Percentiles rank a stretch among this genome's conserved stretches.
phyloP scores from a whole-genome alignment of 64 coral and sea anemone genomes.

The Trachythela sp. region DNA sequence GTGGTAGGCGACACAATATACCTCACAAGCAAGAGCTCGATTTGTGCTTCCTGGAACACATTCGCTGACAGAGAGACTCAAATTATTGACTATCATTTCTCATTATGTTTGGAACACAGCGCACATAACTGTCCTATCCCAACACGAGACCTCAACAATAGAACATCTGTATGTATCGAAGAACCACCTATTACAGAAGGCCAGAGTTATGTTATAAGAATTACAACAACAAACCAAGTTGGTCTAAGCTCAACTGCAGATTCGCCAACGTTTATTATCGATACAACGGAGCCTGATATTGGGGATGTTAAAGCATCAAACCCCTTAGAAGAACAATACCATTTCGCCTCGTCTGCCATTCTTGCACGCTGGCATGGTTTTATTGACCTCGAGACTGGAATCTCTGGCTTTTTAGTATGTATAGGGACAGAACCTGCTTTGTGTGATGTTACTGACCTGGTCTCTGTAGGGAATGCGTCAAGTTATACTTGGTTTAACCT shows the following conservation, averaged over 20 bases:
- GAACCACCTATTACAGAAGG: not conserved
- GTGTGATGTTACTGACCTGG: constrained; percentile 56
- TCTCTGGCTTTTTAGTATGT: constrained; percentile 60
- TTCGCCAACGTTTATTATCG: not conserved
- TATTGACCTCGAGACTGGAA: constrained; percentile 61
- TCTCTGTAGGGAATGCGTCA: constrained; percentile 7
- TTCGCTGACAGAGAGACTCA: not conserved
- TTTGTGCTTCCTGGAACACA: not conserved
- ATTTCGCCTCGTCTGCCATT: constrained; percentile 49
- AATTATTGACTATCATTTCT: not conserved
- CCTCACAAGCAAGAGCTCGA: not conserved
- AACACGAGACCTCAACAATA: not conserved
- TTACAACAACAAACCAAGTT: not conserved
- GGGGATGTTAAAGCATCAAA: not conserved
- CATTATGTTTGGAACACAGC: not conserved
- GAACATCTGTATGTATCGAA: not conserved
- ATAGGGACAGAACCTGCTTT: constrained; percentile 52
- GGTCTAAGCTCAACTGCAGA: not conserved
- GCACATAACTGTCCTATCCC: not conserved
- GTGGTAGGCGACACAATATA: not conserved
- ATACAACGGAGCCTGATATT: constrained; percentile 4
- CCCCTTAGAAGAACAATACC: not conserved
- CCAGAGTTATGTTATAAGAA: not conserved
- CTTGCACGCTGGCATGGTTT: constrained; percentile 65
- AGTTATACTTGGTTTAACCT: constrained; percentile 16